Conservation (phyloP, 37 sponge, comb jelly and placozoan genomes). For the Tethya wilhelma region DNA sequence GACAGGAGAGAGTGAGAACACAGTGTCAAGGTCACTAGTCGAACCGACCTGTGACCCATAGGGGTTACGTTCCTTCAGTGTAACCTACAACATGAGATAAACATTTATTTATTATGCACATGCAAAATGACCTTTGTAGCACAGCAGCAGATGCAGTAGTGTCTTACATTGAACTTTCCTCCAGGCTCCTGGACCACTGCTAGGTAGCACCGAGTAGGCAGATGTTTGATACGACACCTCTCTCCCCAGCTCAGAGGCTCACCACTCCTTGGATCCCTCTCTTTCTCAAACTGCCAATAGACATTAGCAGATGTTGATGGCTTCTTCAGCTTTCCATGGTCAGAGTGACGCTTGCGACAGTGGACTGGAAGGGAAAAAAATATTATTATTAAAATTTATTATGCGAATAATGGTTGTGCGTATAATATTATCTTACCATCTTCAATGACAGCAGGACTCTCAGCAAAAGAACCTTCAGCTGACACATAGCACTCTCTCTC, state of each 20-base stretch:
- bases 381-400: neutral
- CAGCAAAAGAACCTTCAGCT: constrained; percentile 81
- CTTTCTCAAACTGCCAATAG: constrained; percentile 88
- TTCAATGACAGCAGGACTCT: constrained; percentile 3
- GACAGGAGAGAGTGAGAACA: constrained; percentile 65
- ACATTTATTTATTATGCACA: too few relatives aligned
- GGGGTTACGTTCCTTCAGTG: constrained; percentile 16
- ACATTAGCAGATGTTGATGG: constrained; percentile 87
- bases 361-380: constrained; percentile 30
- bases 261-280: constrained; percentile 60
- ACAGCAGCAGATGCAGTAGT: neutral
- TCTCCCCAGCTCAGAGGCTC: constrained; percentile 66
- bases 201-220: constrained; percentile 78
- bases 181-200: constrained; percentile 29
- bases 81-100: too few relatives aligned
- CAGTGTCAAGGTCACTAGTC: constrained; percentile 40
- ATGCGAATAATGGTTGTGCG: neutral
- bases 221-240: constrained; percentile 75
- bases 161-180: constrained; percentile 13
- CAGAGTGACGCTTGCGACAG: constrained; percentile 55
- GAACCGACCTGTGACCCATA: neutral
- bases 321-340: constrained; percentile 43
- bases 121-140: neutral
- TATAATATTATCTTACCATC: constrained; percentile 5
- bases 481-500: constrained; percentile 78